Percentiles rank a stretch among this genome's conserved stretches.
Conservation (phyloP, 2,113 vertebrate species). For the Tamias sibiricus region DNA sequence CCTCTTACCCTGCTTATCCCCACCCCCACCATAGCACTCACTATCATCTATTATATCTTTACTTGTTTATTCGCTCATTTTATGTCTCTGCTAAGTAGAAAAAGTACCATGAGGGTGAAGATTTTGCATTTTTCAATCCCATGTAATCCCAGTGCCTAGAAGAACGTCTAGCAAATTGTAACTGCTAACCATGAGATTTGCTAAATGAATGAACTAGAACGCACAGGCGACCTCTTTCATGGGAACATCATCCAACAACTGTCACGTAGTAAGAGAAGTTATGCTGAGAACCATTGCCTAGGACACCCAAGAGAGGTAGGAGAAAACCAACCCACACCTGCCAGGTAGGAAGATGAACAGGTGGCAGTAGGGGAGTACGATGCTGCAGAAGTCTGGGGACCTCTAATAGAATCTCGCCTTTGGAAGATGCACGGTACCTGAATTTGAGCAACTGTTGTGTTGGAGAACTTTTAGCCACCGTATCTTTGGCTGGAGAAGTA, state of each 20-base stretch:
- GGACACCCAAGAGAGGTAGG: neutral
- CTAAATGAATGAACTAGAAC: neutral
- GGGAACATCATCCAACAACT: neutral
- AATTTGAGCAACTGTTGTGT: neutral
- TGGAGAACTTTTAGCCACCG: neutral
- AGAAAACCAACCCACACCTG: neutral
- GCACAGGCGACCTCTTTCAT: neutral
- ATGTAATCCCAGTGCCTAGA: neutral
- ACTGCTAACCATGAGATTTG: neutral
- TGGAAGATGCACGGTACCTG: neutral
- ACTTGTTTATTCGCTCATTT: neutral
- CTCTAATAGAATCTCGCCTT: neutral
- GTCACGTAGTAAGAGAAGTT: neutral
- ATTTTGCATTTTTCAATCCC: neutral
- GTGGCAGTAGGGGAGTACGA: neutral
- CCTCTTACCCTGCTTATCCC: neutral
- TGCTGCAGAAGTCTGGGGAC: neutral
- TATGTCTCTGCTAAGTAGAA: slow-evolving; percentile 15
- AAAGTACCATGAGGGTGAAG: neutral
- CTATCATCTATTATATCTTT: neutral
- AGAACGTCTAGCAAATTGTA: neutral
- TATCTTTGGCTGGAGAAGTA: neutral
- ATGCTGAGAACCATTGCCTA: neutral
- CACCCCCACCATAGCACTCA: neutral
- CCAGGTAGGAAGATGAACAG: neutral